Evolutionary conservation across 1,140 invertebrate genomes (phyloP), one percentile per base, ranked within the genome.

Genomic region (Gryon sp.): DNA sequence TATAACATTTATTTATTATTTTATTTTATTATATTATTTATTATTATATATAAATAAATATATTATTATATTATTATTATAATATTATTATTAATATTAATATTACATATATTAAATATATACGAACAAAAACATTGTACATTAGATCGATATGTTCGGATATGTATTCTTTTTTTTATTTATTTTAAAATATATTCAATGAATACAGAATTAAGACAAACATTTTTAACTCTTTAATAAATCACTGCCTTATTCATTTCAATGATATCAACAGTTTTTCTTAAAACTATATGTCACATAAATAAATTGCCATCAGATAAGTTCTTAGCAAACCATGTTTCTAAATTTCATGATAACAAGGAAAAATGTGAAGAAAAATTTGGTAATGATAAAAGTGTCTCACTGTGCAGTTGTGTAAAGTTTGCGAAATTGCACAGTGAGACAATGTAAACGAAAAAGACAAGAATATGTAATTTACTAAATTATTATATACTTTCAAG

Each of bases 161-260:
- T n/a, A n/a, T n/a, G n/a, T n/a, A n/a, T n/a, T n/a, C n/a, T n/a
- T n/a, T n/a, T n/a, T n/a, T n/a, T n/a, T n/a, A n/a, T n/a, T n/a
- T n/a, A n/a, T n/a, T n/a, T n/a, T n/a, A n/a, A n/a, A n/a, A n/a
- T n/a, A n/a, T n/a, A n/a, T n/a, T n/a, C n/a, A n/a, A n/a, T n/a
- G n/a, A n/a, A n/a, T n/a, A n/a, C n/a, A n/a, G n/a, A n/a, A n/a
- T n/a, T n/a, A n/a, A n/a, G n/a, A n/a, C n/a, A n/a, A n/a, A n/a
- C n/a, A n/a, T n/a, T n/a, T n/a, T n/a, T n/a, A 63, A 63, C 11
- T 32, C 30, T 73, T 73, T 40, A 73, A 63, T 73, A 73, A 73
- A 57, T 72, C 40, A 72, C 40, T 55, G 32, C 55, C 48, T 72
- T 22, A 38, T 48, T 52, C 20, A 5, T 11, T 70, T 70, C 45